Evolutionary conservation across 1,140 invertebrate genomes (phyloP), one percentile per base, ranked within the genome.

Genomic region (Achatina immaculata): DNA sequence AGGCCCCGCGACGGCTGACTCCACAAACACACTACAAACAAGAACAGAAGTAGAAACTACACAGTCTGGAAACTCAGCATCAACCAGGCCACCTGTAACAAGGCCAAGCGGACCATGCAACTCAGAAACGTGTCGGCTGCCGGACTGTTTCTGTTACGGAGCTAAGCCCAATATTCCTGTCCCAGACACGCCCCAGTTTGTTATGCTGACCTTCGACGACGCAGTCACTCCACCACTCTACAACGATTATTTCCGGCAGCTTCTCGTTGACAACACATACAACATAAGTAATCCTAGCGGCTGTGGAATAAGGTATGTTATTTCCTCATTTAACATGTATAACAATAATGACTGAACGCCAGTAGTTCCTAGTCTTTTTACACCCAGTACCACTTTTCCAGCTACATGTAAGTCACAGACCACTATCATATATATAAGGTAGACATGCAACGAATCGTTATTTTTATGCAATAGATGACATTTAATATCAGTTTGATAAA

Each of bases 171-270:
- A 42, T 31, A 36, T 65, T 1, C 31, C 74, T 1, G 1, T 40
- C 9, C 0, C 4, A 1, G 74, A 76, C 55, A 55, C 55, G 74
- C 74, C 74, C 48, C 42, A 48, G 55, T 76, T 76, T 65, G 1
- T 76, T 3, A 76, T 75, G 74, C 74, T 76, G 1, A 76, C 74
- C 14, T 75, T 76, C 55, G 74, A 76, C 42, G 74, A 76, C 40
- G 74, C 48, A 0, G 74, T 76, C 16, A 76, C 74, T 2, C 2
- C 74, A 6, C 42, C 45, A 24, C 24, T 65, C 4, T 76, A 75
- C 55, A 14, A 76, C 16, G 34, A 43, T 1, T 76, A 31, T 45
- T 76, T 40, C 36, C 1, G n/a, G 74, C 16, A 28, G 40, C 74
- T 76, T 11, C 31, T 76, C 16, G 74, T 76, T 6, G 51, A 76